Conservation (phyloP, 2,797 vertebrate species). For the Crax fasciolata region DNA sequence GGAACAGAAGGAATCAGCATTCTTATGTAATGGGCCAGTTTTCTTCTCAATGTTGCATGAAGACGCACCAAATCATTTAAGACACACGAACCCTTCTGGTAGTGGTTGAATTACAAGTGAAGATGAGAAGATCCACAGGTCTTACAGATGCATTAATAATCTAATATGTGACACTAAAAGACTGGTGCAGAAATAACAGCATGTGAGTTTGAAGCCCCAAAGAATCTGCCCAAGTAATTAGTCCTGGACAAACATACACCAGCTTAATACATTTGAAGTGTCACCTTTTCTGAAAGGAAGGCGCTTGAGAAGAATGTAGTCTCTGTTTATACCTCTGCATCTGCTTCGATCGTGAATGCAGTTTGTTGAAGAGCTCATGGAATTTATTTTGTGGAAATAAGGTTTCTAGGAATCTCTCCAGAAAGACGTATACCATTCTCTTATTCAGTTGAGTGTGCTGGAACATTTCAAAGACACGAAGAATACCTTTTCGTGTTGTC, state of each 20-base stretch:
- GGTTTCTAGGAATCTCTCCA: constrained; percentile 98
- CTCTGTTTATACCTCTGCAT: constrained; percentile 93
- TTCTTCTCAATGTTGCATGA: constrained; percentile 83
- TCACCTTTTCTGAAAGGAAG: constrained; percentile 96
- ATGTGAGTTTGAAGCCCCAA: constrained; percentile 82
- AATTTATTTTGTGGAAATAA: constrained; percentile 98
- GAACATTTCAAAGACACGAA: constrained; percentile 99
- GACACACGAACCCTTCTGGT: constrained; percentile 82
- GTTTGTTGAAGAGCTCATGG: constrained; percentile 97
- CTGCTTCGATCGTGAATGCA: constrained; percentile 95
- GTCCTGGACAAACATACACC: constrained; percentile 80
- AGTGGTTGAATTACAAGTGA: constrained; percentile 82
- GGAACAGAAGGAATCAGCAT: constrained; percentile 67
- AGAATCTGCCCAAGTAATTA: constrained; percentile 79
- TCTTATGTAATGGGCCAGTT: constrained; percentile 73
- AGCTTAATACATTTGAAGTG: constrained; percentile 83
- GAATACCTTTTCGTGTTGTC: constrained; percentile 97
- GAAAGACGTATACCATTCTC: constrained; percentile 95
- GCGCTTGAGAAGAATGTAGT: constrained; percentile 88
- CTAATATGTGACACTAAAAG: constrained; percentile 82
- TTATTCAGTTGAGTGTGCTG: constrained; percentile 98
- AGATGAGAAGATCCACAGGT: constrained; percentile 82
- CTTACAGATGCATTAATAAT: constrained; percentile 81
- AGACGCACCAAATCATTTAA: constrained; percentile 84
- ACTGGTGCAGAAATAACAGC: constrained; percentile 82